phyloP scores from a whole-genome alignment of 2,797 vertebrate species.

The Miichthys miiuy region DNA sequence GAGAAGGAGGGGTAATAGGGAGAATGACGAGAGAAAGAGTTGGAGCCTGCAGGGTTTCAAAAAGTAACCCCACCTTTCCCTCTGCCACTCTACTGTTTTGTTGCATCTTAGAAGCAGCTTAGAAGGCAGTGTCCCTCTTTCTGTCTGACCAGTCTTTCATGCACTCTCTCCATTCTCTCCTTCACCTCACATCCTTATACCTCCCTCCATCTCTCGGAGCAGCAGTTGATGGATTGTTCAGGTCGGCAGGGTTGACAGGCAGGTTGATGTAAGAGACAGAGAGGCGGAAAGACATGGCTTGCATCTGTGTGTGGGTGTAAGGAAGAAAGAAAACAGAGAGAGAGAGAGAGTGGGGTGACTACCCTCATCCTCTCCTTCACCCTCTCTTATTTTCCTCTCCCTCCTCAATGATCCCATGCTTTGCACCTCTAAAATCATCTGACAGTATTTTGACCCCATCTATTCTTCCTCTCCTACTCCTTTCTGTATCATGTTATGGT shows the following conservation, averaged over 20 bases:
- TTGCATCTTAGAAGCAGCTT: background rate
- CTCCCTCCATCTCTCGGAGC: conserved; percentile 42
- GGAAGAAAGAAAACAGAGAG: background rate
- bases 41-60: conserved; percentile 11
- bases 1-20: conserved; percentile 1
- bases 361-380: conserved; percentile 23
- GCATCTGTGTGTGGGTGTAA: conserved; percentile 7
- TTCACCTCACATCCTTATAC: conserved; percentile 45
- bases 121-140: conserved; percentile 16
- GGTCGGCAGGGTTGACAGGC: conserved; percentile 66
- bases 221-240: conserved; percentile 66
- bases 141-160: conserved; percentile 22
- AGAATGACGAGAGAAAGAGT: conserved; percentile 2
- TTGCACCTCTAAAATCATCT: conserved; percentile 45
- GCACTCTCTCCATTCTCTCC: conserved; percentile 25
- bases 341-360: background rate
- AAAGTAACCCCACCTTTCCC: background rate
- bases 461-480: background rate
- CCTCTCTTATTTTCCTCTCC: background rate
- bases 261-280: conserved; percentile 68
- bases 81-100: background rate
- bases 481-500: conserved; percentile 20
- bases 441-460: conserved; percentile 39
- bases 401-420: conserved; percentile 17
- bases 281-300: conserved; percentile 37